phyloP scores from a whole-genome alignment of 2,113 vertebrate species.

The Corythornis cristatus region DNA sequence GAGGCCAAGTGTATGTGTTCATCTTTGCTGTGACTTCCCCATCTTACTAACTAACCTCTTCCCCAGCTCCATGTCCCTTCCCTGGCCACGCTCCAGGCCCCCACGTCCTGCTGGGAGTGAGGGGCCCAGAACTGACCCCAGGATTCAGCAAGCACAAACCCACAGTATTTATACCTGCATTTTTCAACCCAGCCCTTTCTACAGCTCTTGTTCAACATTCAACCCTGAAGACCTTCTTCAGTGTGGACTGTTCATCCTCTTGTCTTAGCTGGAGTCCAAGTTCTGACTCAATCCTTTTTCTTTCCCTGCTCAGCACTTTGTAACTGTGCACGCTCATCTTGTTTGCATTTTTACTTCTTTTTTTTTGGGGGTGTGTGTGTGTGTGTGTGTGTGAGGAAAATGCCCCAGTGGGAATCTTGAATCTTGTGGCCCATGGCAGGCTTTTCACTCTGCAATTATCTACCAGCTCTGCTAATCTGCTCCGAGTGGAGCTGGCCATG shows the following conservation, averaged over 20 bases:
- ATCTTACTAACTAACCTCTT: no score
- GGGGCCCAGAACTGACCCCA: neutral
- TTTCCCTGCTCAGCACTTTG: neutral
- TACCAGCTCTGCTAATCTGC: neutral
- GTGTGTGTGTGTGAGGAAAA: neutral
- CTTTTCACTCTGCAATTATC: neutral
- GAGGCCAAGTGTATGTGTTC: neutral
- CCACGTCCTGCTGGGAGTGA: neutral
- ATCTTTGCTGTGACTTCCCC: neutral
- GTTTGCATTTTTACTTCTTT: neutral
- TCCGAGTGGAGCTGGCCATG: neutral
- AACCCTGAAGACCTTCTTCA: neutral
- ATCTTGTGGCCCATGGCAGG: neutral
- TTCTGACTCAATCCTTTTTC: neutral
- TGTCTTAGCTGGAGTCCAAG: fast-evolving
- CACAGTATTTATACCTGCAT: neutral
- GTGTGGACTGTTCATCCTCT: fast-evolving
- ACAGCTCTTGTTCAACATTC: fast-evolving
- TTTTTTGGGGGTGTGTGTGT: neutral
- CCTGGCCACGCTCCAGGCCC: no score
- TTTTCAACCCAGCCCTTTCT: neutral
- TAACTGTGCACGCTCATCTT: neutral
- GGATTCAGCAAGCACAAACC: neutral
- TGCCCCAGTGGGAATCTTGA: neutral
- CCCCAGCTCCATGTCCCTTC: no score